Conservation (phyloP, 1,140 invertebrate species). For the Dendrolimus punctatus region DNA sequence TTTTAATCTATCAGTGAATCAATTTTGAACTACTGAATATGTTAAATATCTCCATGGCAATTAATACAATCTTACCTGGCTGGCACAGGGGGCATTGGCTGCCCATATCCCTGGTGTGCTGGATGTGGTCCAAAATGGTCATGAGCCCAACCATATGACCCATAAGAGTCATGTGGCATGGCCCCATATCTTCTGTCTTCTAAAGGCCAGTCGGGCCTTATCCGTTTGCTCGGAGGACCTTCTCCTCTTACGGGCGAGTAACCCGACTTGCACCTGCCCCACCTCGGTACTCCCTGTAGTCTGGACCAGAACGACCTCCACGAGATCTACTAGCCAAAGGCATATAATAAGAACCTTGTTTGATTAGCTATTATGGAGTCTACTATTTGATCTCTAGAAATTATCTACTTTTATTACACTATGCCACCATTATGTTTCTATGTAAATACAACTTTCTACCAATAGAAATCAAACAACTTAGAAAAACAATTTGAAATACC, state of each 20-base stretch:
- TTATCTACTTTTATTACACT: too few species aligned
- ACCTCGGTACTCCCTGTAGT: conserved; percentile 82
- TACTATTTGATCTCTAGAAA: too few species aligned
- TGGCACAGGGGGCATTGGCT: conserved; percentile 64
- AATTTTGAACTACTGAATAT: too few species aligned
- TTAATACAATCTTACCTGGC: conserved; percentile 40
- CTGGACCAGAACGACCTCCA: conserved; percentile 70
- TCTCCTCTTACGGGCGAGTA: conserved; percentile 85
- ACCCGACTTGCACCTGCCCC: conserved; percentile 68
- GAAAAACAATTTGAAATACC: conserved; percentile 27
- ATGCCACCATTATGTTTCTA: too few species aligned
- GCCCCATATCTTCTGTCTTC: conserved; percentile 66
- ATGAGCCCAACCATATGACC: conserved; percentile 69
- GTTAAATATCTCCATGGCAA: not conserved
- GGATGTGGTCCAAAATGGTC: conserved; percentile 67
- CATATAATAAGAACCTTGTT: too few species aligned
- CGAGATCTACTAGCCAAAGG: conserved; percentile 37
- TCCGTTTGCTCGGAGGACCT: conserved; percentile 86
- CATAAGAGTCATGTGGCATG: conserved; percentile 66
- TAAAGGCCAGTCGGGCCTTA: conserved; percentile 82
- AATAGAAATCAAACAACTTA: not conserved
- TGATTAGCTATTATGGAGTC: too few species aligned
- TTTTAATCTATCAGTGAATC: too few species aligned
- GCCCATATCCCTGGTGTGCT: conserved; percentile 65
- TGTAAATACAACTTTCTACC: too few species aligned